A percentile compares a stretch with the other conserved stretches of the same genome.
phyloP scores from a whole-genome alignment of 2,113 vertebrate genomes.

The Neomonachus schauinslandi region DNA sequence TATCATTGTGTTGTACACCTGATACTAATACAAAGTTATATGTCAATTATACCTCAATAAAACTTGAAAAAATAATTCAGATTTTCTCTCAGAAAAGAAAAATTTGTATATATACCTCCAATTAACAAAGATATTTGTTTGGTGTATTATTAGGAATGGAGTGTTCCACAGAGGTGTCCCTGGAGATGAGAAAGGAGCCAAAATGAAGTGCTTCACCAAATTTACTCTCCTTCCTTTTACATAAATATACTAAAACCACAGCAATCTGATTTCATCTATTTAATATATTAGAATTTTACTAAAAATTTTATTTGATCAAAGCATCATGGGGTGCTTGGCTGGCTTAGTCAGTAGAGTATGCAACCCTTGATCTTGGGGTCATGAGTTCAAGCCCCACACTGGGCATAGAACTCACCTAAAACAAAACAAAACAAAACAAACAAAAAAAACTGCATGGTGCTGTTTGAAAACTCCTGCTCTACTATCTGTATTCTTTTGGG shows the following conservation, averaged over 20 bases:
- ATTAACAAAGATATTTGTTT: not conserved
- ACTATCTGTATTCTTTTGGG: not conserved
- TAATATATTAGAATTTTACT: slow-evolving; percentile 28
- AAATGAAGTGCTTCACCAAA: not conserved
- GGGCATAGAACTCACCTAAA: not conserved
- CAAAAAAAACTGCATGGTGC: not conserved
- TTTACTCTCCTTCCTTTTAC: not conserved
- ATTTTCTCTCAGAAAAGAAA: not conserved
- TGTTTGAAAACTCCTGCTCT: slow-evolving; percentile 30
- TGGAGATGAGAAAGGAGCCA: not conserved
- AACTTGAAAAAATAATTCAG: not conserved
- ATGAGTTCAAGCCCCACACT: not conserved
- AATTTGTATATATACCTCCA: not conserved
- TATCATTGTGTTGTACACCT: not conserved
- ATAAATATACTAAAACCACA: slow-evolving; percentile 12
- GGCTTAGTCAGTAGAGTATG: not conserved
- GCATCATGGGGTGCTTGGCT: not conserved
- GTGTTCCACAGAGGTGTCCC: not conserved
- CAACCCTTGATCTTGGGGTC: not conserved
- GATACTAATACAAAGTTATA: not conserved
- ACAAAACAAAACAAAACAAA: not conserved
- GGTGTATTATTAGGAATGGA: not conserved
- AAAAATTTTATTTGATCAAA: slow-evolving; percentile 18
- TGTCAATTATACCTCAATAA: not conserved
- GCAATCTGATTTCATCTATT: not conserved